Evolutionary conservation across 2,888 invertebrate genomes (phyloP), one percentile per base, ranked within the genome.

Genomic region (Polydrusus pterygomalis): DNA sequence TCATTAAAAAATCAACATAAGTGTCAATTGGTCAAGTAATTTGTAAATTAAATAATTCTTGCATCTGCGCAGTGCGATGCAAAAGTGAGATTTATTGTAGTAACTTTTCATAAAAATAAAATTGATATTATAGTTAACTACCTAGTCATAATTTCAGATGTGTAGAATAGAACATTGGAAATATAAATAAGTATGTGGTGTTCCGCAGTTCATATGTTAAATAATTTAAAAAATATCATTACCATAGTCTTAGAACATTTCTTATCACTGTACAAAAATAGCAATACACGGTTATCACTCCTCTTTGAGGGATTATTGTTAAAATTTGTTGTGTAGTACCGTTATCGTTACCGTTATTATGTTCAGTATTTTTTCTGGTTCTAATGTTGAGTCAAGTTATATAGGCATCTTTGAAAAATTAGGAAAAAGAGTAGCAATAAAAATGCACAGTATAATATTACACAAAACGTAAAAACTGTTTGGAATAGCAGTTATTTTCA

Each of bases 1-100:
- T 70, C 47, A 70, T 49, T 64, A 73, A 65, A 58, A 75, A 78
- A 78, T 74, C 74, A 77, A 77, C 77, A 71, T 85, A 84, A 83
- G 84, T 86, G 86, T 86, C 86, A 86, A 86, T 86, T 87, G 84
- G 85, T 86, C 84, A 80, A 74, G 49, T 73, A 80, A 78, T 78
- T 79, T 70, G 70, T 75, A 79, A 76, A 75, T 72, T 76, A 75
- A 75, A 70, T 75, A 75, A 68, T 85, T 84, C 84, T 86, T 86
- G 86, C 87, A 86, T 88, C 86, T 38, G 17, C 25, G 17, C 80
- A 83, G 82, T 58, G 85, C 85, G 87, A 87, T 86, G 80, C 86
- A 85, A 87, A 89, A 90, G 90, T 90, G 90, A 90, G 90, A 90
- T 89, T 88, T 89, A 86, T 58, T 88, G 88, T 88, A 88, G 86